Evolutionary conservation across 1,140 invertebrate genomes (phyloP).

Genomic region (Drosophila azteca): DNA sequence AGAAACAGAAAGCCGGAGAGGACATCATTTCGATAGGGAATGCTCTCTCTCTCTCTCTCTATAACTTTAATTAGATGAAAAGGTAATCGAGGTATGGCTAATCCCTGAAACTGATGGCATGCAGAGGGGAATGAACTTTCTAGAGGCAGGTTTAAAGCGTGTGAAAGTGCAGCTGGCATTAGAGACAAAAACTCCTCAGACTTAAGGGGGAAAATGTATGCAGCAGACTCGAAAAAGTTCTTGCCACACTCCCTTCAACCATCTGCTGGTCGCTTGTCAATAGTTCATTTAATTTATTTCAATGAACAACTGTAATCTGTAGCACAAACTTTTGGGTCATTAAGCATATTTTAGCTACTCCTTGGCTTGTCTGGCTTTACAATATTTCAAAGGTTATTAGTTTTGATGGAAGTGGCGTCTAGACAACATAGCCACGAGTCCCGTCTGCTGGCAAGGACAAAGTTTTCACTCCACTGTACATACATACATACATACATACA

Average conservation of each 20-base stretch:
- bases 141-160: no score
- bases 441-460: constrained; percentile 26
- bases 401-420: constrained; percentile 39
- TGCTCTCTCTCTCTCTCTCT: constrained; percentile 7
- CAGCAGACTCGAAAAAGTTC: constrained; percentile 8
- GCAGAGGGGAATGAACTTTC: constrained; percentile 6
- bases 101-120: constrained; percentile 13
- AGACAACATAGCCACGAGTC: constrained; percentile 26
- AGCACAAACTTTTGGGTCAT: constrained; percentile 40
- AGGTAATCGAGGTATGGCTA: constrained; percentile 6
- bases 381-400: constrained; percentile 47
- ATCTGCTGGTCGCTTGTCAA: constrained; percentile 1
- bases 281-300: constrained; percentile 24
- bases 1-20: constrained; percentile 16
- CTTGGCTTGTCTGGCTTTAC: constrained; percentile 31
- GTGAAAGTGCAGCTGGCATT: no score
- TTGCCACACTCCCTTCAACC: not conserved
- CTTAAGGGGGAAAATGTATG: not conserved
- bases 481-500: no score
- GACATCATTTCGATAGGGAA: not conserved
- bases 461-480: constrained; percentile 21
- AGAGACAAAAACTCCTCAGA: not conserved
- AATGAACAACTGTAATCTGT: constrained; percentile 27
- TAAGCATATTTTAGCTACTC: constrained; percentile 41
- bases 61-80: constrained; percentile 50